phyloP scores from a whole-genome alignment of 2,113 vertebrate species.

The Zingel zingel region DNA sequence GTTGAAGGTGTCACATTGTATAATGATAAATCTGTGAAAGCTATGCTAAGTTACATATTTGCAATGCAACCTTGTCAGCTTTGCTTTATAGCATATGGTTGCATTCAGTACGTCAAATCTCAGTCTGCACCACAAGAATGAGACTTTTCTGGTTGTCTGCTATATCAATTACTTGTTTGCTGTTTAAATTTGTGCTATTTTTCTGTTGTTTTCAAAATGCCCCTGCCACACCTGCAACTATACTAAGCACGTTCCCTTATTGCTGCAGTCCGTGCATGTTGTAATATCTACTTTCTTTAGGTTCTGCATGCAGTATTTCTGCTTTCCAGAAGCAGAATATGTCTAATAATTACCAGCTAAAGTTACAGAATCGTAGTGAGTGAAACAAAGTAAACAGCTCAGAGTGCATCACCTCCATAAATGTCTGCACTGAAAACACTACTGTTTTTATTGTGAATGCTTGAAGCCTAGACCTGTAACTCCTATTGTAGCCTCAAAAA shows the following conservation, averaged over 20 bases:
- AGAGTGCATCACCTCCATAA: neutral
- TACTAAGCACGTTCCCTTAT: neutral
- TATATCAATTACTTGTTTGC: neutral
- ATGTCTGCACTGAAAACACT: neutral
- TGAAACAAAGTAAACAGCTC: neutral
- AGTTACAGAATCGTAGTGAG: neutral
- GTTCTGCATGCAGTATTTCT: neutral
- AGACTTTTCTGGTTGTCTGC: too few species aligned
- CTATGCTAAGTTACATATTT: neutral
- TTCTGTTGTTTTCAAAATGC: neutral
- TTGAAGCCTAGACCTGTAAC: neutral
- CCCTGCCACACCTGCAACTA: neutral
- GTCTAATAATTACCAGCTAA: neutral
- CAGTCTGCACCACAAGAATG: neutral
- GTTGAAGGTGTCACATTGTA: neutral
- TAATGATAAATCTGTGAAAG: neutral
- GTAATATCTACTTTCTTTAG: neutral
- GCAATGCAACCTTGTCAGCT: neutral
- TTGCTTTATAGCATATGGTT: neutral
- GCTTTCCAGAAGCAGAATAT: neutral
- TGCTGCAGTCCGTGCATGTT: neutral
- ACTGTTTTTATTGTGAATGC: neutral
- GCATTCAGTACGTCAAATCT: neutral
- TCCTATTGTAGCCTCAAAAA: neutral
- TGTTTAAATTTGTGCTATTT: neutral